phyloP scores from a whole-genome alignment of 1,140 invertebrate species.

The Hylyphantes graminicola region DNA sequence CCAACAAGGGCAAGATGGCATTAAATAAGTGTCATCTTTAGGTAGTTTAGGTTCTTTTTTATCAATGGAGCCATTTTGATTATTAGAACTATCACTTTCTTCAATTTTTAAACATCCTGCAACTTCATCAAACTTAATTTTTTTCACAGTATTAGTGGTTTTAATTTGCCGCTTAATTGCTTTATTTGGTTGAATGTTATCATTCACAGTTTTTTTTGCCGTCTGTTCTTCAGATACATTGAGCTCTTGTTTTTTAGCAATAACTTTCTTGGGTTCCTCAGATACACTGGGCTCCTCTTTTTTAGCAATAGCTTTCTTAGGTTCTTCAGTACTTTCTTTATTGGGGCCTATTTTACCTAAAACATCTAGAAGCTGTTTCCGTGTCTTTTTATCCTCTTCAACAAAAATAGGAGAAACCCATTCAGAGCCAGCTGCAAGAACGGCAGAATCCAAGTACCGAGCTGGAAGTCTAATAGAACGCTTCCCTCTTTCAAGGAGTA shows the following conservation, averaged over 20 bases:
- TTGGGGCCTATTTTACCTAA: conserved; percentile 5
- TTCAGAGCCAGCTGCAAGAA: conserved; percentile 43
- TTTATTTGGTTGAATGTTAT: too few species aligned
- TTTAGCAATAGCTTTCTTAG: neutral
- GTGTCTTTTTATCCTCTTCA: conserved; percentile 19
- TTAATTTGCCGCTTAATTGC: neutral
- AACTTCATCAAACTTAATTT: neutral
- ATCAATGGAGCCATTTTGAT: neutral
- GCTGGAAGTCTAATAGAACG: conserved; percentile 47
- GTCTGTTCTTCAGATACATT: too few species aligned
- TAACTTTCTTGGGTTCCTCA: too few species aligned
- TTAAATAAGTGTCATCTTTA: neutral
- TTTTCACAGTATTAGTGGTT: neutral
- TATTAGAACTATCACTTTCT: neutral
- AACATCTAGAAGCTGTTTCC: conserved; percentile 38
- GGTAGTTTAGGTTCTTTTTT: neutral
- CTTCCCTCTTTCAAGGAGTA: conserved; percentile 22
- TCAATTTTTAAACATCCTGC: neutral
- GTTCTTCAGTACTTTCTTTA: neutral
- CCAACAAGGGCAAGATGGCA: conserved; percentile 18
- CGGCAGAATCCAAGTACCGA: conserved; percentile 48
- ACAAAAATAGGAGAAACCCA: conserved; percentile 55
- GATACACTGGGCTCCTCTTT: too few species aligned
- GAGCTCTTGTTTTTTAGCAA: too few species aligned
- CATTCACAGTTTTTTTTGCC: too few species aligned